phyloP scores from a whole-genome alignment of 2,888 invertebrate genomes.

The Scaptomyza cyrtandrae region DNA sequence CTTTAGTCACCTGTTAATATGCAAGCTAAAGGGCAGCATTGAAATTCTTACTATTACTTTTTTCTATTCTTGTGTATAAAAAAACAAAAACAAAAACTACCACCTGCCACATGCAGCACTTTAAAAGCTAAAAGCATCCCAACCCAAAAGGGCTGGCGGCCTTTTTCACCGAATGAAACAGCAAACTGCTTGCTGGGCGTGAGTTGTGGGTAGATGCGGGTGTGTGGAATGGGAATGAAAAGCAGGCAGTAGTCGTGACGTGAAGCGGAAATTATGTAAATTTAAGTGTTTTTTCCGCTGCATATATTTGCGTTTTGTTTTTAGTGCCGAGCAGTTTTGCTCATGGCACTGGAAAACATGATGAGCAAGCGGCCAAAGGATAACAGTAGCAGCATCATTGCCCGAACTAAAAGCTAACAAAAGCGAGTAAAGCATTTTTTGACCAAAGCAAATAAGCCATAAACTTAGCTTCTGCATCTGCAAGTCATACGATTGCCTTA shows the following conservation, averaged over 20 bases:
- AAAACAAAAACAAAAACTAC: constrained; percentile 14
- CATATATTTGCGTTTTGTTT: constrained; percentile 61
- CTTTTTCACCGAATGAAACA: constrained; percentile 22
- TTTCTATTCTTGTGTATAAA: constrained; percentile 1
- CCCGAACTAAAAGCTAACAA: constrained; percentile 8
- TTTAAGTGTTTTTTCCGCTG: constrained; percentile 68
- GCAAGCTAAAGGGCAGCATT: constrained; percentile 48
- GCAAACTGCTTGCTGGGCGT: background rate
- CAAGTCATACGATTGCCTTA: constrained; percentile 17
- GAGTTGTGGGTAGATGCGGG: background rate
- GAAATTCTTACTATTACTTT: constrained; percentile 15
- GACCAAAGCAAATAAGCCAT: constrained; percentile 45
- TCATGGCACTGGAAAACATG: constrained; percentile 72
- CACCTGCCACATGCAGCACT: constrained; percentile 50
- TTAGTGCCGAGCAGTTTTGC: constrained; percentile 53
- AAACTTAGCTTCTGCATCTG: constrained; percentile 37
- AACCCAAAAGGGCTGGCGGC: constrained; percentile 30
- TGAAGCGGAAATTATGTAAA: constrained; percentile 76
- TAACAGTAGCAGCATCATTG: constrained; percentile 22
- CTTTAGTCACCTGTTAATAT: constrained; percentile 61
- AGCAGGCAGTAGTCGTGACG: constrained; percentile 36
- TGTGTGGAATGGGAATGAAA: background rate
- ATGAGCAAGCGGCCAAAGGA: constrained; percentile 59
- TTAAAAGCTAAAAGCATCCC: constrained; percentile 47
- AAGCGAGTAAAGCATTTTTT: constrained; percentile 11